Percentiles rank a stretch among this genome's conserved stretches.
Evolutionary conservation across 2,797 vertebrate species (phyloP).

Genomic region (Diceros bicornis): DNA sequence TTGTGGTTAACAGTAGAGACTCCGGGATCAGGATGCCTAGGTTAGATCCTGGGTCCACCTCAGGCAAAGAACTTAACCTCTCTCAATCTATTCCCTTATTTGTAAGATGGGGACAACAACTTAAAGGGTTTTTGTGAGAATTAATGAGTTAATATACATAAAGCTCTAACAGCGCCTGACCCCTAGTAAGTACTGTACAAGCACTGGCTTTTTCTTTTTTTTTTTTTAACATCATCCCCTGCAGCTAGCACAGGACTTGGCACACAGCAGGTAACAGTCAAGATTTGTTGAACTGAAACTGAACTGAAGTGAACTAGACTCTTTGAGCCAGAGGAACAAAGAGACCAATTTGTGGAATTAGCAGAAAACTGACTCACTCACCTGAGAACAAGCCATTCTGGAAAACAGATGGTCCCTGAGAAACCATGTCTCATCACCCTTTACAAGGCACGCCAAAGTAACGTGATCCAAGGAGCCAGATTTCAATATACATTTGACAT

Average conservation of each 20-base stretch:
- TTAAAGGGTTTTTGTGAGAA: not conserved
- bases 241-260: not conserved
- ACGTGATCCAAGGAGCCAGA: not conserved
- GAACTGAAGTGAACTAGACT: slow-evolving; percentile 11
- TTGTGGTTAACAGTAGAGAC: not conserved
- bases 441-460: slow-evolving; percentile 7
- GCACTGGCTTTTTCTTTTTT: not conserved
- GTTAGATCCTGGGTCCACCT: not conserved
- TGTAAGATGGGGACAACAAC: not conserved
- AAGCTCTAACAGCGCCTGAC: not conserved
- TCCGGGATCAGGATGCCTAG: too few relatives aligned
- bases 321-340: slow-evolving; percentile 32
- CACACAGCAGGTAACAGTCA: not conserved
- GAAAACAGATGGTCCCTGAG: slow-evolving; percentile 36
- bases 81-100: not conserved
- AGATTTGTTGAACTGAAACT: not conserved
- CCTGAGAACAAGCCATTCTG: slow-evolving; percentile 24
- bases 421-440: slow-evolving; percentile 6
- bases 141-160: not conserved
- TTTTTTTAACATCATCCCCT: not conserved
- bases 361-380: slow-evolving; percentile 8
- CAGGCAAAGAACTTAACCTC: not conserved
- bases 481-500: not conserved
- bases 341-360: not conserved
- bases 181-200: not conserved